These are phyloP conservation scores for Corynorhinus townsendii DNA, from an alignment of 2,113 vertebrate species.

Conservation along the genomic window DNA sequence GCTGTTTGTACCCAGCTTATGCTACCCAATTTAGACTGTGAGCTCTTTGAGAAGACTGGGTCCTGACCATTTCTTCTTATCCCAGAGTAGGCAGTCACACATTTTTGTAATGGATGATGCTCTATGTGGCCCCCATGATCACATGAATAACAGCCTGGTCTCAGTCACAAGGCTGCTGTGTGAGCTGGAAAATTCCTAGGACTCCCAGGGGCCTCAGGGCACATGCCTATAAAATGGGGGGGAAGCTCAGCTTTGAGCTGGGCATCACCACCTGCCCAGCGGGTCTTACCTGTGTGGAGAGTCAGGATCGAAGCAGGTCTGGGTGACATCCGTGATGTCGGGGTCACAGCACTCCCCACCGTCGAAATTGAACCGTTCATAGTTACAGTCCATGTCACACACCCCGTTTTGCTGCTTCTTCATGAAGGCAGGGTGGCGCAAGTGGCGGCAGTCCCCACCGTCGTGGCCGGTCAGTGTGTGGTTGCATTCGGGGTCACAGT, in stretches of 20 bases:
- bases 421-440: constrained; percentile 81
- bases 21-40: not conserved
- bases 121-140: fast-evolving
- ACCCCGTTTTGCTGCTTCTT: constrained; percentile 91
- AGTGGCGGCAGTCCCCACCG: constrained; percentile 89
- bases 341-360: constrained; percentile 97
- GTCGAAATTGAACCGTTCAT: constrained; percentile 91
- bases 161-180: not conserved
- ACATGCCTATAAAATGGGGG: not conserved
- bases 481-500: constrained; percentile 95
- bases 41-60: not conserved
- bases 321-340: constrained; percentile 96
- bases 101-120: not conserved
- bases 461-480: constrained; percentile 94
- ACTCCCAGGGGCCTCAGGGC: not conserved
- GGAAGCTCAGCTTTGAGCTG: not conserved
- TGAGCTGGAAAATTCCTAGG: not conserved
- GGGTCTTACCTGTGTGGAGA: constrained; percentile 93
- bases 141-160: not conserved
- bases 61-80: not conserved
- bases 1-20: not conserved
- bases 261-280: not conserved
- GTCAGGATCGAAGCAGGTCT: constrained; percentile 95
- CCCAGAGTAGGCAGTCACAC: not conserved
- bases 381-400: constrained; percentile 97